phyloP scores from a whole-genome alignment of 2,113 vertebrate genomes.

The Salvator merianae region DNA sequence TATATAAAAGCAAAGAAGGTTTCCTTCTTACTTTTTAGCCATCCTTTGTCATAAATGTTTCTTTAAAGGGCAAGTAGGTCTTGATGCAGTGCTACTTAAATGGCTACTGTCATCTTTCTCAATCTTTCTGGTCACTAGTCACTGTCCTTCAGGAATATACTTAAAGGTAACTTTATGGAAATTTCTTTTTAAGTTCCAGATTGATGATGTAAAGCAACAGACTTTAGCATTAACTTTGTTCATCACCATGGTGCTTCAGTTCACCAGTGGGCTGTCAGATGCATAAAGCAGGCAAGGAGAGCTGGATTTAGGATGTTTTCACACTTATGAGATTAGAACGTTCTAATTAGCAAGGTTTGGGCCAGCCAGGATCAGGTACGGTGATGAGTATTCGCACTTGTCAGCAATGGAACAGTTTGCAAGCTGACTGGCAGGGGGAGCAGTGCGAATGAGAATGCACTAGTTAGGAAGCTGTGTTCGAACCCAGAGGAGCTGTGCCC shows the following conservation, averaged over 20 bases:
- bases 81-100: conserved; percentile 30
- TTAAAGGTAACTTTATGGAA: conserved; percentile 61
- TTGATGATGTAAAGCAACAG: conserved; percentile 74
- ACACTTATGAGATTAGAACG: too few relatives aligned
- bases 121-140: conserved; percentile 64
- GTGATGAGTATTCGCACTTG: too few relatives aligned
- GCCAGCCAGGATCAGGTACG: too few relatives aligned
- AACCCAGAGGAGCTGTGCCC: too few relatives aligned
- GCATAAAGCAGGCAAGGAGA: conserved; percentile 42
- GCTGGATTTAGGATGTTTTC: too few relatives aligned
- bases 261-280: conserved; percentile 58
- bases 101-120: conserved; percentile 21
- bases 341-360: too few relatives aligned
- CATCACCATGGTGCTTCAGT: conserved; percentile 68
- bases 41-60: neutral
- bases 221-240: conserved; percentile 67
- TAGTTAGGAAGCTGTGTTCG: too few relatives aligned
- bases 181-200: conserved; percentile 66
- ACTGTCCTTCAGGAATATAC: conserved; percentile 73
- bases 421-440: too few relatives aligned
- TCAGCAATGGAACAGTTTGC: too few relatives aligned
- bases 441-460: too few relatives aligned
- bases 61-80: neutral
- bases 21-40: neutral
- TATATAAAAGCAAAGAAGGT: too few relatives aligned